phyloP scores from a whole-genome alignment of 2,888 invertebrate genomes.

The Antitype chi region DNA sequence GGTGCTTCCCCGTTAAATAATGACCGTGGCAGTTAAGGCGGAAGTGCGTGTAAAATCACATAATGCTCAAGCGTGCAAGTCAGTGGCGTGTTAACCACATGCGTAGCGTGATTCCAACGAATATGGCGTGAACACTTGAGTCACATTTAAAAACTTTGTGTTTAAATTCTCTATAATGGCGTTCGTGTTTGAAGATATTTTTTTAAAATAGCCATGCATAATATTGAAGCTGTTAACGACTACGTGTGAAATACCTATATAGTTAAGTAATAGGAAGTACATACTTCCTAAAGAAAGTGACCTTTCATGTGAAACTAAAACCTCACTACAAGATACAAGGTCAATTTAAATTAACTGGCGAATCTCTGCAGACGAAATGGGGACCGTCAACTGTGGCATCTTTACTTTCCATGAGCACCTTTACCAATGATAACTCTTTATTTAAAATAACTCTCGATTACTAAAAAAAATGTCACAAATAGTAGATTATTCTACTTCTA shows the following conservation, averaged over 20 bases:
- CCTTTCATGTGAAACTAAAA: too few species aligned
- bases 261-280: too few species aligned
- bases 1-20: background rate
- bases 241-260: background rate
- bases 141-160: background rate
- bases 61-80: background rate
- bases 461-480: too few species aligned
- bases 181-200: conserved; percentile 21
- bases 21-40: background rate
- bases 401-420: too few species aligned
- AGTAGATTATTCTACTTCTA: too few species aligned
- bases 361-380: too few species aligned
- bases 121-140: conserved; percentile 8
- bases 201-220: background rate
- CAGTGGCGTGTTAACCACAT: background rate
- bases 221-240: background rate
- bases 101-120: conserved; percentile 7
- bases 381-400: too few species aligned
- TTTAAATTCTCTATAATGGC: background rate
- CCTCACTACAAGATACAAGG: too few species aligned
- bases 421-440: too few species aligned
- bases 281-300: too few species aligned
- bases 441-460: too few species aligned
- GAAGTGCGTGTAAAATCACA: background rate
- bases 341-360: too few species aligned